These are phyloP conservation scores for Dascillus cervinus DNA, from an alignment of 2,888 invertebrate species.

Conservation along the genomic window DNA sequence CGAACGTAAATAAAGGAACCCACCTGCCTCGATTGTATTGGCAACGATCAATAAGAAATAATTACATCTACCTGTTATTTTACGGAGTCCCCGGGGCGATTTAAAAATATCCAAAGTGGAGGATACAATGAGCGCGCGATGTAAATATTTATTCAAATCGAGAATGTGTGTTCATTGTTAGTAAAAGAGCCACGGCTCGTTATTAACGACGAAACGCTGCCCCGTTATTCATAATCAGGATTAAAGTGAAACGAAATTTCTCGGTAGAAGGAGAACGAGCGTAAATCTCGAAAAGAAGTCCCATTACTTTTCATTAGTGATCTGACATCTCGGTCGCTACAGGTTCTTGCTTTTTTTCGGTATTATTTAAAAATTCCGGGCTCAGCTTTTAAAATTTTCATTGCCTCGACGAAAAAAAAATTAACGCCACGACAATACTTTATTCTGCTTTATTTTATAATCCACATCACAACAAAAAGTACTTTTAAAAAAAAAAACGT, in stretches of 20 bases:
- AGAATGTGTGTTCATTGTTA: no score
- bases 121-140: no score
- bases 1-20: slow-evolving; percentile 6
- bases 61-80: slow-evolving; percentile 3
- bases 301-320: slow-evolving; percentile 31
- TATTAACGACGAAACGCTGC: slow-evolving; percentile 6
- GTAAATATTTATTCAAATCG: no score
- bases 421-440: background rate
- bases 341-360: slow-evolving; percentile 6
- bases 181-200: slow-evolving; percentile 5
- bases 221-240: slow-evolving; percentile 22
- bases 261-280: slow-evolving; percentile 8
- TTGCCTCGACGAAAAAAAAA: background rate
- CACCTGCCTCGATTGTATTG: slow-evolving; percentile 9
- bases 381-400: background rate
- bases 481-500: no score
- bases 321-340: slow-evolving; percentile 23
- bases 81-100: no score
- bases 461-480: background rate
- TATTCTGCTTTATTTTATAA: background rate
- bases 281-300: slow-evolving; percentile 23
- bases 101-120: no score
- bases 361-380: background rate
- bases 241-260: slow-evolving; percentile 10
- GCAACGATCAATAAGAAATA: slow-evolving; percentile 7